A percentile compares a stretch with the other conserved stretches of the same genome.
phyloP scores from a whole-genome alignment of 2,888 invertebrate genomes.

The Caenorhabditis sp. region DNA sequence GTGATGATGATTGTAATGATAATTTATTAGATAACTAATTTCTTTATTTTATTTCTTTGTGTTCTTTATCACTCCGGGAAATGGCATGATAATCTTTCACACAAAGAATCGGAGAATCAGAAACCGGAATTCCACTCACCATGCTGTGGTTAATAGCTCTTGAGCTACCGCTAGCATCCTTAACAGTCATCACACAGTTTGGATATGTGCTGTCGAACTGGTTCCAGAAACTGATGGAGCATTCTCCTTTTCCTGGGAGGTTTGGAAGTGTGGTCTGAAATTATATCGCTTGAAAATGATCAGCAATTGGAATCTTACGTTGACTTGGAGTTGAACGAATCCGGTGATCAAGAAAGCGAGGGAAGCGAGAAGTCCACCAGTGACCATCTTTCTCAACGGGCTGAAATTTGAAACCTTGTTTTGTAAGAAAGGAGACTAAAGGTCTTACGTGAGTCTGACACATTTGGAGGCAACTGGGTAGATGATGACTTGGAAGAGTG shows the following conservation, averaged over 20 bases:
- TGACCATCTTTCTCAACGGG: slow-evolving; percentile 89
- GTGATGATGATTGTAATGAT: slow-evolving; percentile 8
- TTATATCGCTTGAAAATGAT: not conserved
- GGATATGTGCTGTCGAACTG: slow-evolving; percentile 49
- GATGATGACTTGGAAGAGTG: slow-evolving; percentile 84
- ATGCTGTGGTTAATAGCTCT: slow-evolving; percentile 26
- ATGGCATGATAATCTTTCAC: slow-evolving; percentile 46
- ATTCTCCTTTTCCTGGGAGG: slow-evolving; percentile 70
- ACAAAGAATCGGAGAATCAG: slow-evolving; percentile 12
- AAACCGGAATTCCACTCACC: slow-evolving; percentile 25
- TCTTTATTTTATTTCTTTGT: slow-evolving; percentile 3
- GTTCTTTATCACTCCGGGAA: slow-evolving; percentile 29
- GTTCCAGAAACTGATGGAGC: slow-evolving; percentile 77
- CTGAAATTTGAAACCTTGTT: slow-evolving; percentile 34
- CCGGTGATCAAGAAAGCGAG: slow-evolving; percentile 92
- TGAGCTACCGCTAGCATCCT: slow-evolving; percentile 20
- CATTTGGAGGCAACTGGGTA: slow-evolving; percentile 78
- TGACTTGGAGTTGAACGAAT: slow-evolving; percentile 86
- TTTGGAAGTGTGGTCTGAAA: slow-evolving; percentile 75
- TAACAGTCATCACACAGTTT: slow-evolving; percentile 45
- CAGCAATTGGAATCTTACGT: slow-evolving; percentile 67
- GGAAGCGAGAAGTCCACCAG: slow-evolving; percentile 92
- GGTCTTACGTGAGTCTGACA: slow-evolving; percentile 74
- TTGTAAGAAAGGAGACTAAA: not conserved
- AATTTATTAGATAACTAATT: slow-evolving; percentile 37